Evolutionary conservation across 2,113 vertebrate genomes (phyloP).

Genomic region (Ochotona princeps): DNA sequence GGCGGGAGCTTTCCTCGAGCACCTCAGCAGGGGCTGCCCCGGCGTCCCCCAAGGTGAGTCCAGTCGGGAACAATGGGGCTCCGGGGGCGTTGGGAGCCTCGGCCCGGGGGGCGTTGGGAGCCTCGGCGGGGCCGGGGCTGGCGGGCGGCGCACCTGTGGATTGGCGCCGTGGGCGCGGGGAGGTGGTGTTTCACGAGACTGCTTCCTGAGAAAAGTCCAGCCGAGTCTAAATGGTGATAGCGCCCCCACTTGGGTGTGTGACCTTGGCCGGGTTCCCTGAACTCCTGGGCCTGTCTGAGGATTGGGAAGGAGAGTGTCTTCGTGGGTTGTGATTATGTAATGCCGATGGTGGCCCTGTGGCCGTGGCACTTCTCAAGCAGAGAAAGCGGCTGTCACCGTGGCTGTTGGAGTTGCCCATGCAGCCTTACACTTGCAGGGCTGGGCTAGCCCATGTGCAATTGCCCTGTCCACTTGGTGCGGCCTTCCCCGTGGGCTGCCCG

Average conservation of each 20-base stretch:
- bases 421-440: neutral
- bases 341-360: neutral
- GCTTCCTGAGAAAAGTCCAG: neutral
- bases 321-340: conserved; percentile 38
- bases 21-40: neutral
- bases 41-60: conserved; percentile 70
- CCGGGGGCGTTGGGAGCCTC: neutral
- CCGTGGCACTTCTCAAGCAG: neutral
- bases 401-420: neutral
- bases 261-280: conserved; percentile 18
- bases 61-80: conserved; percentile 18
- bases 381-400: neutral
- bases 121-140: accelerated
- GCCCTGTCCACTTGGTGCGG: neutral
- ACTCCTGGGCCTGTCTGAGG: neutral
- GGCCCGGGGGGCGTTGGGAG: neutral
- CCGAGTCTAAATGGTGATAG: neutral
- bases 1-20: conserved; percentile 50
- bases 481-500: neutral
- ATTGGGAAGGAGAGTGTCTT: neutral
- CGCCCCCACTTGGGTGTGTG: neutral
- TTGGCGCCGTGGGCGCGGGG: neutral
- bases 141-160: neutral
- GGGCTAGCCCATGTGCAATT: neutral
- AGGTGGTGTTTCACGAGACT: neutral